phyloP scores from a whole-genome alignment of 1,140 invertebrate species.

The Lepidotrigona ventralis region DNA sequence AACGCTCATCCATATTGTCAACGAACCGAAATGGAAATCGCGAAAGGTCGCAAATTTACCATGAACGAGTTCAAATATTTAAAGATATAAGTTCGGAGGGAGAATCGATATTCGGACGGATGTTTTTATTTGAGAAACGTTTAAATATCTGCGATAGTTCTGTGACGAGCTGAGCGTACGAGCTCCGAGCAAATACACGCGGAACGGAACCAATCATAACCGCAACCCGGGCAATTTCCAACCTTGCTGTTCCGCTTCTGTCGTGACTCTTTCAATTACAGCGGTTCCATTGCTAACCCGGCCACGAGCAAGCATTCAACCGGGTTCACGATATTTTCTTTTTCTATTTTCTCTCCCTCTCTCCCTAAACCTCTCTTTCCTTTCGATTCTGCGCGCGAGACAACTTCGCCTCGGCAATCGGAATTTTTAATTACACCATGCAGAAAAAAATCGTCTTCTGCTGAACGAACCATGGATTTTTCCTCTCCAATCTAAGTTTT shows the following conservation, averaged over 20 bases:
- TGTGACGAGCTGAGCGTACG: neutral
- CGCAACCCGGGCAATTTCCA: slow-evolving; percentile 20
- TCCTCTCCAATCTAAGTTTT: no score
- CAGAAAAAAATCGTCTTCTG: neutral
- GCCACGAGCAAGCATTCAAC: slow-evolving; percentile 2
- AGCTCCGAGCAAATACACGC: neutral
- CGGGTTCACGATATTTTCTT: neutral
- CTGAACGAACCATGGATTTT: neutral
- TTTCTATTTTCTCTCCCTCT: neutral
- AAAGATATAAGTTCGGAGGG: no score
- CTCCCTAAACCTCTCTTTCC: neutral
- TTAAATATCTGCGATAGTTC: neutral
- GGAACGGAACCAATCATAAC: neutral
- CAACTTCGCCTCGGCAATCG: neutral
- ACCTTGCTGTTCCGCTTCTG: neutral
- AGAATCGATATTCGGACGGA: neutral
- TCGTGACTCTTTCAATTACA: slow-evolving; percentile 21
- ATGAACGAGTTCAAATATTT: neutral
- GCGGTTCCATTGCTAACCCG: neutral
- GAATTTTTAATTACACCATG: slow-evolving; percentile 51
- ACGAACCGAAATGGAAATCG: neutral
- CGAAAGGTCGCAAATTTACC: neutral
- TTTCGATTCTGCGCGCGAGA: neutral
- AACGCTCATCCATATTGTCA: neutral
- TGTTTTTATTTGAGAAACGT: slow-evolving; percentile 12